These are phyloP conservation scores for Oncorhynchus clarkii DNA, from an alignment of 2,113 vertebrate genomes.

Conservation along the genomic window DNA sequence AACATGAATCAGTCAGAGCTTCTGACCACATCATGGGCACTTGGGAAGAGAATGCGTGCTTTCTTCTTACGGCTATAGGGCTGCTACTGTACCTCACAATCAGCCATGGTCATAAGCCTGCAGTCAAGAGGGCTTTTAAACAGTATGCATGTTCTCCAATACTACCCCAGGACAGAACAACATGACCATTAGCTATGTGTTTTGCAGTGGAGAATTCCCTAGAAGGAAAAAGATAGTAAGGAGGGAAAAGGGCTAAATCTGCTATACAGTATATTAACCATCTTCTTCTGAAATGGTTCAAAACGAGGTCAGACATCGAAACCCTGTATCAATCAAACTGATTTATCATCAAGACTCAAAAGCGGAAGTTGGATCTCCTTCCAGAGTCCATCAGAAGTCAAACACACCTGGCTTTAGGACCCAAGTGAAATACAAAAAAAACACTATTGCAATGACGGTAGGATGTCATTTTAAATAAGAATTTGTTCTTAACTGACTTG, in stretches of 20 bases:
- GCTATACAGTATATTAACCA: constrained; percentile 30
- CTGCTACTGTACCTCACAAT: background rate
- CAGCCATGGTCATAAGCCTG: background rate
- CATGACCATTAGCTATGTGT: background rate
- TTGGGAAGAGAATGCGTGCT: constrained; percentile 15
- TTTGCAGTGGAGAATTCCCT: constrained; percentile 26
- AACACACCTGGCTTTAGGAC: constrained; percentile 12
- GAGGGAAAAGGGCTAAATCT: constrained; percentile 33
- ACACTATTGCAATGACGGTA: background rate
- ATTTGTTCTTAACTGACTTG: too few species aligned
- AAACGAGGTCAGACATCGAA: constrained; percentile 16
- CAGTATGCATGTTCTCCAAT: constrained; percentile 17
- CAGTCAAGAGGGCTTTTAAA: background rate
- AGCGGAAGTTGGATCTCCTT: constrained; percentile 12
- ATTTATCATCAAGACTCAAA: constrained; percentile 32
- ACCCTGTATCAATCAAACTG: constrained; percentile 28
- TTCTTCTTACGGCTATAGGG: background rate
- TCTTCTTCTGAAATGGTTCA: background rate
- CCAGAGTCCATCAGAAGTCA: constrained; percentile 15
- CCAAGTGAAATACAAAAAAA: constrained; percentile 21
- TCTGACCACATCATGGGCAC: background rate
- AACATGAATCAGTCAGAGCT: background rate
- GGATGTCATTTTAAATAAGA: too few species aligned
- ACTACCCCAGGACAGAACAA: background rate
- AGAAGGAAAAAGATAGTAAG: constrained; percentile 11